Base-by-base conservation (phyloP, 2,888 invertebrate species). In the Sarcophaga carnaria region DNA sequence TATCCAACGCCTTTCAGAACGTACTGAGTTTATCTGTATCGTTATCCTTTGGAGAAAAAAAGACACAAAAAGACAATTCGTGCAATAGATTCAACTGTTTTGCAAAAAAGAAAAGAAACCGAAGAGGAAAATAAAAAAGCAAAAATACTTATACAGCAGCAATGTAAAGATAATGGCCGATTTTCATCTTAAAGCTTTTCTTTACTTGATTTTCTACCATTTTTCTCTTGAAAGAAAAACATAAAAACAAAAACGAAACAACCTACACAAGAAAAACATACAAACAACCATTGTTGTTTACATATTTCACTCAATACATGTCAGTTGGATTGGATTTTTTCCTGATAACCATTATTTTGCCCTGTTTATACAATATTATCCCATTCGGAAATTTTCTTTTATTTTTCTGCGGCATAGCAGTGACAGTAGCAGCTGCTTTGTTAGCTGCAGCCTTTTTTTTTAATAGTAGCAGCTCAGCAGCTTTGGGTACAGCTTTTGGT, bases 81-180 rank as follows among this genome's bases (percentile, higher is more conserved):
- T 54, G 12, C 79, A 75, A 79, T 79, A 82, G 78, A 69, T 76
- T 82, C 70, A 70, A 64, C 75, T 85, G 66, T 71, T 22, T 66
- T 49, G 22, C 25, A 49, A 45, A 27, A 47, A 78, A 62, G 27
- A 75, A 59, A 45, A 37, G 4, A 37, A 37, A 37, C 0, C 3
- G 2, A 37, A 37, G 8, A 37, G 25, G 4, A 37, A 27, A 27
- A 27, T 27, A 27, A 27, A 27, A 37, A 10, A 37, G 10, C 37
- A 37, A 37, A 37, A 37, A 37, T 37, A 37, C 37, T 37, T 37
- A 37, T 37, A 37, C 37, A 37, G 37, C 37, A 37, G 37, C 60
- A 72, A 80, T n/a, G 17, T 14, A 62, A 70, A 81, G 78, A 69
- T 85, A 81, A 85, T 81, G 63, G 47, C 59, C 54, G 77, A 77